Evolutionary conservation across 2,888 invertebrate genomes (phyloP).

Genomic region (Achlya flavicornis): DNA sequence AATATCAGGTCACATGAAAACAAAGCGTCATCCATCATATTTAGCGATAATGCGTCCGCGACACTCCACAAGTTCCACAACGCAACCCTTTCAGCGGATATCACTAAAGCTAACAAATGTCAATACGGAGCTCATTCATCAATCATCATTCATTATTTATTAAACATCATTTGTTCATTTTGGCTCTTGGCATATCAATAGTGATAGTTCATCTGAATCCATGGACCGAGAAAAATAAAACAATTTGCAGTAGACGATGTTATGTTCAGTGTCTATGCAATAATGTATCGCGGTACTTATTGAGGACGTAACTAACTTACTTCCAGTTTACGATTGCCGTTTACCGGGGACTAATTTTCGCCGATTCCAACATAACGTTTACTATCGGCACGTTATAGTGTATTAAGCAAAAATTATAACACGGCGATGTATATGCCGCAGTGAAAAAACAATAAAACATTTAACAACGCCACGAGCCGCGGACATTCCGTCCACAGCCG

Average conservation of each 20-base stretch:
- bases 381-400: conserved; percentile 50
- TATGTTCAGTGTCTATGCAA: no score
- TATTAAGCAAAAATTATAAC: conserved; percentile 68
- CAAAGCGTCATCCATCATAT: conserved; percentile 69
- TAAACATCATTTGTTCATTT: conserved; percentile 18
- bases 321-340: conserved; percentile 25
- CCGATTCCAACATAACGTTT: conserved; percentile 47
- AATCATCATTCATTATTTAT: conserved; percentile 29
- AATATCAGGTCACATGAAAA: conserved; percentile 54
- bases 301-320: neutral
- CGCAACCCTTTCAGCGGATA: conserved; percentile 69
- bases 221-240: no score
- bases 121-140: conserved; percentile 53
- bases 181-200: neutral
- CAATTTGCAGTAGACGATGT: no score
- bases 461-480: conserved; percentile 69
- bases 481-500: conserved; percentile 48
- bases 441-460: conserved; percentile 76
- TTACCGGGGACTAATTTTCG: conserved; percentile 40
- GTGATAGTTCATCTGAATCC: no score
- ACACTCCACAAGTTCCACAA: conserved; percentile 49
- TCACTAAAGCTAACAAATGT: conserved; percentile 28
- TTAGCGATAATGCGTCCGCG: conserved; percentile 65
- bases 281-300: no score
- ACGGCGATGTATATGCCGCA: conserved; percentile 64